phyloP scores from a whole-genome alignment of 2,888 invertebrate species.

The Oscheius sp. region DNA sequence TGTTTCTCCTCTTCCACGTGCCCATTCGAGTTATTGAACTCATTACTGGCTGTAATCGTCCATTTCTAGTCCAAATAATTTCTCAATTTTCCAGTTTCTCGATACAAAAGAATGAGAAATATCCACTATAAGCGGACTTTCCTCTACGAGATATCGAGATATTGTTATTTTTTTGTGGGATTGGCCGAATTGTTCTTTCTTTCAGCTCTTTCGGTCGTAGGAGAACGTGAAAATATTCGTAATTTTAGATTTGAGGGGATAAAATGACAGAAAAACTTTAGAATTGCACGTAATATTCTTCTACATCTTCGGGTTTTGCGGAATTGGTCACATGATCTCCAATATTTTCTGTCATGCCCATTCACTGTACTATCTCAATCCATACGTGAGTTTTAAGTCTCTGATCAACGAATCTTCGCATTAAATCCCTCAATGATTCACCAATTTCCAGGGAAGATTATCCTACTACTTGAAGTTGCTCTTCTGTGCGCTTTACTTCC shows the following conservation, averaged over 20 bases:
- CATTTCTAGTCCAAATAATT: not conserved
- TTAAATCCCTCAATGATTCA: too few species aligned
- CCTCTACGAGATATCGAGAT: slow-evolving; percentile 56
- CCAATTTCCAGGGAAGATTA: slow-evolving; percentile 58
- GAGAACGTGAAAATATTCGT: slow-evolving; percentile 68
- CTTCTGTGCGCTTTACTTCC: slow-evolving; percentile 58
- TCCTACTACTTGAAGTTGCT: slow-evolving; percentile 67
- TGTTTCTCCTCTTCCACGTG: slow-evolving; percentile 68
- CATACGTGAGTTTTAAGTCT: slow-evolving; percentile 67
- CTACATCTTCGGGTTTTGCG: slow-evolving; percentile 68
- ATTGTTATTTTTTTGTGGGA: slow-evolving; percentile 50
- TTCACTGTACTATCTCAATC: slow-evolving; percentile 68
- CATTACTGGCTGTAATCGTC: slow-evolving; percentile 63
- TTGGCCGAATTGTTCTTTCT: slow-evolving; percentile 55
- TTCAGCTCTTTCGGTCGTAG: slow-evolving; percentile 66
- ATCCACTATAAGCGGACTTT: slow-evolving; percentile 61
- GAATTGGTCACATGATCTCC: slow-evolving; percentile 66
- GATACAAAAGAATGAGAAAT: slow-evolving; percentile 65
- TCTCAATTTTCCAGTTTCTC: slow-evolving; percentile 54
- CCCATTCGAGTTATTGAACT: slow-evolving; percentile 66
- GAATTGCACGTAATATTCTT: slow-evolving; percentile 69
- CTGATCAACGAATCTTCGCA: not conserved
- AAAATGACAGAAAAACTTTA: slow-evolving; percentile 34
- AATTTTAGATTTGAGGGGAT: not conserved
- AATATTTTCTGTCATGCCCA: slow-evolving; percentile 68